phyloP scores from a whole-genome alignment of 2,113 vertebrate genomes.

The Stegostoma tigrinum region DNA sequence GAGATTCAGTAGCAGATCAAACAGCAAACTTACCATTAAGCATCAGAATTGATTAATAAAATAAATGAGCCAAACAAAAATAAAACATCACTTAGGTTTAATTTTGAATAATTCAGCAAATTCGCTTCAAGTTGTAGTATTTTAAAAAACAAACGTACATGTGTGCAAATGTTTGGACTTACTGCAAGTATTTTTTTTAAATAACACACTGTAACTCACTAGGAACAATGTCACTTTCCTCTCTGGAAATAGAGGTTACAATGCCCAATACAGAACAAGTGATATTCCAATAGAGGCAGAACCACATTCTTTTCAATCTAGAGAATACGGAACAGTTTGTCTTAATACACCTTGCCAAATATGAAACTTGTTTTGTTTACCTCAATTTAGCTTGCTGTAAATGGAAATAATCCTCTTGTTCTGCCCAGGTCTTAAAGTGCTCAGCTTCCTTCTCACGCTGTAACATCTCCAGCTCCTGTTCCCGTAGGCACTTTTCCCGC shows the following conservation, averaged over 20 bases:
- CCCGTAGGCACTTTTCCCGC: constrained; percentile 88
- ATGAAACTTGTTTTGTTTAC: constrained; percentile 46
- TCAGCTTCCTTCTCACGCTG: constrained; percentile 95
- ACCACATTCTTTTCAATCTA: neutral
- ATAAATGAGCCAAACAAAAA: neutral
- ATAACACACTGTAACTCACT: neutral
- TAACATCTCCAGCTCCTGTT: constrained; percentile 93
- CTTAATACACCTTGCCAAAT: neutral
- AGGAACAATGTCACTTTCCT: neutral
- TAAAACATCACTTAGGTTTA: neutral
- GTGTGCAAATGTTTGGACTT: neutral
- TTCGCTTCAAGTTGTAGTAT: neutral
- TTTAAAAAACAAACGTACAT: neutral
- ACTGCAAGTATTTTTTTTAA: neutral
- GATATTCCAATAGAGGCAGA: neutral
- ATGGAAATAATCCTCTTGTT: constrained; percentile 96
- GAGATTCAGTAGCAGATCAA: neutral
- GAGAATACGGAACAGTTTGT: neutral
- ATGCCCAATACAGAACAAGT: neutral
- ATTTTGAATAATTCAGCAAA: neutral
- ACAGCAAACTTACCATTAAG: neutral
- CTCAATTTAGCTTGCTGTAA: constrained; percentile 91
- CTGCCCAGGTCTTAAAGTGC: constrained; percentile 97
- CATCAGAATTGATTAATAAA: neutral
- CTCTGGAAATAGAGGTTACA: neutral